Conservation (phyloP, 2,113 vertebrate species). For the Leucoraja erinaceus region DNA sequence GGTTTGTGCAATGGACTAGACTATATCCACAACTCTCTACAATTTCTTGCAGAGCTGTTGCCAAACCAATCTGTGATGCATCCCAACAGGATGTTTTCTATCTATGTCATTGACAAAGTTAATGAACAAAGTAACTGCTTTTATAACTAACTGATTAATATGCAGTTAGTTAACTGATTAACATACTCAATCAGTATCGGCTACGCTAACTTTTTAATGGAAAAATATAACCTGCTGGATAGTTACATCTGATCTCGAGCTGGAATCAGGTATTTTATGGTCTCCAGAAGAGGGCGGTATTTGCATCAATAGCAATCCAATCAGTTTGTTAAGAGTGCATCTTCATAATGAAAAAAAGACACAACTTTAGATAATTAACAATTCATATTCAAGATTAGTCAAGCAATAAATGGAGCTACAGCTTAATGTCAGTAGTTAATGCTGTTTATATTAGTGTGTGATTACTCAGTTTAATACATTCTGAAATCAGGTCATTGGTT, state of each 20-base stretch:
- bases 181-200: not conserved
- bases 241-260: not conserved
- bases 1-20: too few species aligned
- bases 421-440: not conserved
- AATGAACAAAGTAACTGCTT: not conserved
- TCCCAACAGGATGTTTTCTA: too few species aligned
- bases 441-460: not conserved
- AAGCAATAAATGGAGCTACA: not conserved
- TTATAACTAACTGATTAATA: not conserved
- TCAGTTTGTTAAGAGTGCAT: not conserved
- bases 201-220: not conserved
- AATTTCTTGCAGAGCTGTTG: too few species aligned
- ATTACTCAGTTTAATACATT: not conserved
- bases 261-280: not conserved
- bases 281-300: not conserved
- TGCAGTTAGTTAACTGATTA: not conserved
- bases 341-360: not conserved
- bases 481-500: not conserved
- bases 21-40: too few species aligned
- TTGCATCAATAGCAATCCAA: not conserved
- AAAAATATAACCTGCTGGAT: not conserved
- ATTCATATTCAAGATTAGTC: not conserved
- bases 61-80: too few species aligned
- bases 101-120: not conserved
- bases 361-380: not conserved